Base-by-base conservation (phyloP, 2,888 invertebrate genomes). In the Lycaena phlaeas region DNA sequence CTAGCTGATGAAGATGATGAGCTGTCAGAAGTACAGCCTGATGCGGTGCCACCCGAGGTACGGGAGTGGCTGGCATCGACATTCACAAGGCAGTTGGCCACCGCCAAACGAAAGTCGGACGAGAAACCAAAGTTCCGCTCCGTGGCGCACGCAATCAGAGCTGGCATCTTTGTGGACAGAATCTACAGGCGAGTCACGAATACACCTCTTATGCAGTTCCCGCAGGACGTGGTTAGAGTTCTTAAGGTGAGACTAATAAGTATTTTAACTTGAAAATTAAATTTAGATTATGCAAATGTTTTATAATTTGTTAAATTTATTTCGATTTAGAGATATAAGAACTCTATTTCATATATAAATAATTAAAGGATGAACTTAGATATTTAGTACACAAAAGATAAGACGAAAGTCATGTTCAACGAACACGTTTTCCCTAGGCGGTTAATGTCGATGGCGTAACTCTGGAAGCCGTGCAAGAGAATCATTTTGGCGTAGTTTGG, bases 21-120 rank as follows among this genome's bases (percentile, higher is more conserved):
- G 75, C 82, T 97, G 53, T 95, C 96, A 30, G 97, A 97, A 75
- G 97, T 97, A 41, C 96, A 97, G 64, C 96, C 97, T 40, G 97
- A 97, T 70, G 95, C 96, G 7, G 97, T 97, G 38, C 97, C 97
- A 27, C 95, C 93, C 45, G 97, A 97, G 74, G 97, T 97, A 29
- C 89, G 97, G 55, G 97, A 97, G 76, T 97, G 97, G 97, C 85
- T 97, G 70, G 96, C 97, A 44, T 93, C 96, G 45, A 97, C 97
- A 31, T 97, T 97, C 82, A 98, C 97, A 26, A 88, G 96, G 51
- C 95, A 95, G 73, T 86, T 93, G 78, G 92, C 91, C 46, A 91
- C 92, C 43, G 90, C 92, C 42, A 89, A 92, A 52, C 87, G 90
- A 62, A 89, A 89, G 75, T 88, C 88, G 22, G 92, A 92, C 59